Evolutionary conservation across 2,888 invertebrate genomes (phyloP), one percentile per base, ranked within the genome.

Genomic region (Romanomermis culicivorax): DNA sequence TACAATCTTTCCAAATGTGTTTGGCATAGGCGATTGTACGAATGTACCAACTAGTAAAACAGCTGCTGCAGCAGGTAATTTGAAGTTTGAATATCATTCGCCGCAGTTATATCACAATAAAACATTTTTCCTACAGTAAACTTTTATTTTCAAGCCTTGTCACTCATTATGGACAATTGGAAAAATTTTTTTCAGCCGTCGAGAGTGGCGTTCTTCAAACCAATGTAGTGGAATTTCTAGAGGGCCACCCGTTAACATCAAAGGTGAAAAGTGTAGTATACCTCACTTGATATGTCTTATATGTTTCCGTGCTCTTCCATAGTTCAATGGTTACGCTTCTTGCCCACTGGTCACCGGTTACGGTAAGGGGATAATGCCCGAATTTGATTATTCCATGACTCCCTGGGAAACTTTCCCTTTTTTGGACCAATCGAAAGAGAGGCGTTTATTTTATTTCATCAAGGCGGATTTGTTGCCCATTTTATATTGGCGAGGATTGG

Each of bases 1-100:
- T 68, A 74, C 72, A 0, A 77, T 75, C 60, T 88, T 79, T 70
- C 70, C 76, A 1, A 95, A 95, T 70, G 77, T 97, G 48, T 97
- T 85, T 71, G 87, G 85, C 1, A 78, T 95, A 29, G 97, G 95
- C 0, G 97, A 97, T 70, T 91, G 91, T 65, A 80, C 81, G 0
- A 82, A 78, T 65, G 77, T 86, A 23, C 93, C 95, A 0, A 97
- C 91, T 64, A 84, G 91, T 1, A 97, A 93, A 74, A 95, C 97
- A 2, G 89, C 86, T 43, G 95, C 95, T 7, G 89, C 95, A 54
- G 80, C 86, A 56, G 85, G 91, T 88, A 69, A 72, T 73, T 68
- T 17, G 2, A n/a, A n/a, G n/a, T n/a, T n/a, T n/a, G n/a, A n/a
- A n/a, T n/a, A n/a, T n/a, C n/a, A n/a, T n/a, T n/a, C n/a, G n/a